phyloP scores from a whole-genome alignment of 2,113 vertebrate genomes.

The Hassar affinis region DNA sequence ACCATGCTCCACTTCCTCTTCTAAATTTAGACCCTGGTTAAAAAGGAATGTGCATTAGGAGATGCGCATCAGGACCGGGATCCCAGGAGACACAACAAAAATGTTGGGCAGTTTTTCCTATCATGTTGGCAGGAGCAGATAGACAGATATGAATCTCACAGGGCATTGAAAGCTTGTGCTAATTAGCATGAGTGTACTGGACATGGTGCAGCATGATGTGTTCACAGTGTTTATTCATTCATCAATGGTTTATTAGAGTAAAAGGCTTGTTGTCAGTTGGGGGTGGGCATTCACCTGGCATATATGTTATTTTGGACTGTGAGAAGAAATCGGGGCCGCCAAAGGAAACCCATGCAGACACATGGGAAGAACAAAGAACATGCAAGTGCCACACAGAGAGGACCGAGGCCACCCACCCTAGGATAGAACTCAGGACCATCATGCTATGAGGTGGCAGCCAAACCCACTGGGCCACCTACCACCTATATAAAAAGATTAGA shows the following conservation, averaged over 20 bases:
- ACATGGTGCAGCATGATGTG: background rate
- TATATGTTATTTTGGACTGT: too few species aligned
- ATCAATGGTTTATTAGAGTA: background rate
- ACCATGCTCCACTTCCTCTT: conserved; percentile 58
- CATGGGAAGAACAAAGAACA: too few species aligned
- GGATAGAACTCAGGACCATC: too few species aligned
- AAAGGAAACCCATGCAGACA: too few species aligned
- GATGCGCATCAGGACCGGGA: background rate
- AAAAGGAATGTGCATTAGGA: background rate
- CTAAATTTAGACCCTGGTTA: conserved; percentile 58
- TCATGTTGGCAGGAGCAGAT: background rate
- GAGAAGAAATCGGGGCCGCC: too few species aligned
- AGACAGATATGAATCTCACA: background rate
- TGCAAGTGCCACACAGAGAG: too few species aligned
- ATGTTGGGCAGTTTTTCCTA: background rate
- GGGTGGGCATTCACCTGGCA: too few species aligned
- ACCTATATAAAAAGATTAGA: background rate
- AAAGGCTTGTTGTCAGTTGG: too few species aligned
- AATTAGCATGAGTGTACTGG: background rate
- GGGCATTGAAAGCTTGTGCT: background rate
- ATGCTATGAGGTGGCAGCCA: too few species aligned
- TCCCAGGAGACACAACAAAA: background rate
- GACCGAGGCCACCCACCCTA: too few species aligned
- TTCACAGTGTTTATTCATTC: background rate
- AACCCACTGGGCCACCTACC: background rate